These are phyloP conservation scores for Drosophila ustulata DNA, from an alignment of 2,888 invertebrate species.

Conservation along the genomic window DNA sequence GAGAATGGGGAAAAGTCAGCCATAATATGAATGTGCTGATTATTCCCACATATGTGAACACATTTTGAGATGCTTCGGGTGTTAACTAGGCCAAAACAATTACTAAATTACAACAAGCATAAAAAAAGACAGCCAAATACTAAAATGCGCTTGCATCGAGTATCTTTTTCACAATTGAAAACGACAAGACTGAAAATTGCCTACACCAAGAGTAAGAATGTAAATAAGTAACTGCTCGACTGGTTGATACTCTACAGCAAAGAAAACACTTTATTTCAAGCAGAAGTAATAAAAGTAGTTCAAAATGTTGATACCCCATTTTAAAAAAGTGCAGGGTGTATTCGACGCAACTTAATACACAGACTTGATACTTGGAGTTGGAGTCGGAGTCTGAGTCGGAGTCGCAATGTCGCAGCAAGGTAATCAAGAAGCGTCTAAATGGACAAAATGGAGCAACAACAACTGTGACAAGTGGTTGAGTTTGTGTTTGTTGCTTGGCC, in stretches of 20 bases:
- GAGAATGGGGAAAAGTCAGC: background rate
- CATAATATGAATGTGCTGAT: background rate
- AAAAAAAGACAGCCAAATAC: constrained; percentile 35
- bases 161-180: constrained; percentile 66
- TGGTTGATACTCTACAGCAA: background rate
- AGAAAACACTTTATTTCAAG: no score
- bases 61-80: constrained; percentile 50
- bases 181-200: constrained; percentile 63
- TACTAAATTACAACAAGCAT: constrained; percentile 63
- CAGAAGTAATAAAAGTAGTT: background rate
- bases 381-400: constrained; percentile 4
- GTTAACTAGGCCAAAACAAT: constrained; percentile 67
- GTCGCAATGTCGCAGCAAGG: constrained; percentile 62
- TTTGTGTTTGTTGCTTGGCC: constrained; percentile 39
- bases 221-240: background rate
- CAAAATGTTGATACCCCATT: background rate
- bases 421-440: constrained; percentile 77
- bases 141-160: constrained; percentile 39
- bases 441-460: constrained; percentile 77
- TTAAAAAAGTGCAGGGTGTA: constrained; percentile 10
- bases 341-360: constrained; percentile 60
- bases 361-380: constrained; percentile 38
- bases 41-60: constrained; percentile 34
- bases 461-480: constrained; percentile 38
- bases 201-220: constrained; percentile 5